A percentile compares a stretch with the other conserved stretches of the same genome.
phyloP scores from a whole-genome alignment of 2,113 vertebrate genomes.

The Scopus umbretta region DNA sequence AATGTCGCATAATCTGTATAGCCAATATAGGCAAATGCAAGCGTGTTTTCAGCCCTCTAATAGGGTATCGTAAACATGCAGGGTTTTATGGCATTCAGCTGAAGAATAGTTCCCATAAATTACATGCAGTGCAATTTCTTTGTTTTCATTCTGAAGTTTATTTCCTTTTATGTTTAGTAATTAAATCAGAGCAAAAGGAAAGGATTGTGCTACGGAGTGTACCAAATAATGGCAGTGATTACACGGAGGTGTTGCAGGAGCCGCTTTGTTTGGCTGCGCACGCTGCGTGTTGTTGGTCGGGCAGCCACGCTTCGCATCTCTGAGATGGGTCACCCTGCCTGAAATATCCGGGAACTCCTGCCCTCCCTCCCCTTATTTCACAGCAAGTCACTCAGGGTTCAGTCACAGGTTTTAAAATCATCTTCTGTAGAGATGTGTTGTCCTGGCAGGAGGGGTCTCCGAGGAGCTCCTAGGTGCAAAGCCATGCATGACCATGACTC shows the following conservation, averaged over 20 bases:
- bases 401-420: neutral
- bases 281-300: neutral
- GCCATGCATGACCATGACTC: rapidly evolving
- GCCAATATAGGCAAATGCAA: neutral
- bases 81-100: neutral
- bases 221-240: neutral
- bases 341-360: neutral
- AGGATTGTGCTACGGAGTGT: neutral
- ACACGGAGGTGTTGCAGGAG: neutral
- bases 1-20: neutral
- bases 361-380: neutral
- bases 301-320: rapidly evolving
- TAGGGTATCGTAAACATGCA: neutral
- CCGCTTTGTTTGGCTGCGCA: rapidly evolving
- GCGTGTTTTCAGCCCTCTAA: neutral
- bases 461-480: neutral
- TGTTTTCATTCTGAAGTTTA: neutral
- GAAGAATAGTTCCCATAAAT: neutral
- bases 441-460: neutral
- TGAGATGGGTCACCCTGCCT: neutral
- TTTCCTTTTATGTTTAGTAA: conserved; percentile 19
- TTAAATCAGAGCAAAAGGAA: neutral
- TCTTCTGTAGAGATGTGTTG: neutral
- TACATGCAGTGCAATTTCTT: neutral
- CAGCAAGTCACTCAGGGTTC: neutral